These are phyloP conservation scores for Euwallacea similis DNA, from an alignment of 1,140 invertebrate genomes.

Conservation along the genomic window DNA sequence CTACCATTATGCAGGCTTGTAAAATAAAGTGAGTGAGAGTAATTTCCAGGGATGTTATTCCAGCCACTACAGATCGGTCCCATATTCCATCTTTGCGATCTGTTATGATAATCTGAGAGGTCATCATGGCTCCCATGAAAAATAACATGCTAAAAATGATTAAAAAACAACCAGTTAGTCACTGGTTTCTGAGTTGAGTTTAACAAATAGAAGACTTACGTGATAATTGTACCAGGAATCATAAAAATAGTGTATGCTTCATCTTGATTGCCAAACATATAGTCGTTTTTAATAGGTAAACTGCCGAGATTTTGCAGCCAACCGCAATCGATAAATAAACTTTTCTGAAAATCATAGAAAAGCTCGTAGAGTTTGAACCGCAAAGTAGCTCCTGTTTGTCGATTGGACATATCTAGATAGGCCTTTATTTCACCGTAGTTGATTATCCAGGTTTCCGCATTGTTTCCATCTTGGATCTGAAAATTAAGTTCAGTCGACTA, in stretches of 20 bases:
- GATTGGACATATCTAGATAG: slow-evolving; percentile 58
- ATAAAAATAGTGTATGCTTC: slow-evolving; percentile 72
- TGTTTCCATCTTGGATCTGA: slow-evolving; percentile 58
- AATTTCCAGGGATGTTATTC: slow-evolving; percentile 60
- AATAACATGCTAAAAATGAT: slow-evolving; percentile 67
- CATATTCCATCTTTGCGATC: slow-evolving; percentile 80
- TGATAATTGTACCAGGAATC: slow-evolving; percentile 74
- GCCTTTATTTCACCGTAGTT: slow-evolving; percentile 61
- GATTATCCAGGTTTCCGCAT: slow-evolving; percentile 57
- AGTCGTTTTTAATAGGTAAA: slow-evolving; percentile 66
- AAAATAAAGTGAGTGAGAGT: slow-evolving; percentile 73
- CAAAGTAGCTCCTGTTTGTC: slow-evolving; percentile 69
- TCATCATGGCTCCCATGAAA: slow-evolving; percentile 77
- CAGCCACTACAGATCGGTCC: slow-evolving; percentile 74
- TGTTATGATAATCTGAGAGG: slow-evolving; percentile 76
- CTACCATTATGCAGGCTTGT: slow-evolving; percentile 71
- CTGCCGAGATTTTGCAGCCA: slow-evolving; percentile 59
- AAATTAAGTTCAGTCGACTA: neutral
- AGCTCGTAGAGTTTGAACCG: slow-evolving; percentile 64
- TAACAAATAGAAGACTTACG: slow-evolving; percentile 57
- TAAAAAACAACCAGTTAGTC: neutral
- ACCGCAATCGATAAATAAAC: slow-evolving; percentile 62
- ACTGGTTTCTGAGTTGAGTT: slow-evolving; percentile 1
- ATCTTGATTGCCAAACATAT: slow-evolving; percentile 68
- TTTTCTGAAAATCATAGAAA: slow-evolving; percentile 62